phyloP scores from a whole-genome alignment of 2,888 invertebrate species.

The Coenonympha arcania region DNA sequence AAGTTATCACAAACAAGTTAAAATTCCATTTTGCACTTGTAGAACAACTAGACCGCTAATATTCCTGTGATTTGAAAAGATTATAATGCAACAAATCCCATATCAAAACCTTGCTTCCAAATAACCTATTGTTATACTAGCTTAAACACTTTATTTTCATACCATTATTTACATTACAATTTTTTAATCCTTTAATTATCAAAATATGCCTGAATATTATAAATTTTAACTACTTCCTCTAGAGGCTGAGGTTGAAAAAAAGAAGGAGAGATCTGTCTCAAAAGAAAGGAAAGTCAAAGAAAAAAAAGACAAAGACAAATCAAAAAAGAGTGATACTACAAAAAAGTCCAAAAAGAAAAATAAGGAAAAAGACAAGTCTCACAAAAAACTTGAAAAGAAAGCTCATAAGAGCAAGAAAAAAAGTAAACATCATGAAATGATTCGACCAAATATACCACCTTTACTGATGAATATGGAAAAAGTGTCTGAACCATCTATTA shows the following conservation, averaged over 20 bases:
- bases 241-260: constrained; percentile 48
- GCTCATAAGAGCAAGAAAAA: constrained; percentile 62
- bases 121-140: too few species aligned
- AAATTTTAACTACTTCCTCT: constrained; percentile 18
- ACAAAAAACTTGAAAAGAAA: constrained; percentile 62
- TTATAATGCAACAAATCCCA: too few species aligned
- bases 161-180: too few species aligned
- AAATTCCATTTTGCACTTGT: too few species aligned
- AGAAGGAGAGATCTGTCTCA: constrained; percentile 51
- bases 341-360: constrained; percentile 64
- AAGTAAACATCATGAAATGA: constrained; percentile 58
- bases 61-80: too few species aligned
- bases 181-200: neutral
- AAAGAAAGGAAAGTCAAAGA: constrained; percentile 67
- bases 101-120: too few species aligned
- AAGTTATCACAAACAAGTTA: too few species aligned
- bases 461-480: constrained; percentile 67
- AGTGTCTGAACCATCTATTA: constrained; percentile 72
- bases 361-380: constrained; percentile 50
- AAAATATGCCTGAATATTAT: neutral
- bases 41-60: too few species aligned
- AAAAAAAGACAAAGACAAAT: constrained; percentile 54
- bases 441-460: constrained; percentile 65
- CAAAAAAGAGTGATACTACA: constrained; percentile 45
- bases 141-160: too few species aligned